Conservation (phyloP, 2,888 invertebrate genomes). For the Nomada ferruginata region DNA sequence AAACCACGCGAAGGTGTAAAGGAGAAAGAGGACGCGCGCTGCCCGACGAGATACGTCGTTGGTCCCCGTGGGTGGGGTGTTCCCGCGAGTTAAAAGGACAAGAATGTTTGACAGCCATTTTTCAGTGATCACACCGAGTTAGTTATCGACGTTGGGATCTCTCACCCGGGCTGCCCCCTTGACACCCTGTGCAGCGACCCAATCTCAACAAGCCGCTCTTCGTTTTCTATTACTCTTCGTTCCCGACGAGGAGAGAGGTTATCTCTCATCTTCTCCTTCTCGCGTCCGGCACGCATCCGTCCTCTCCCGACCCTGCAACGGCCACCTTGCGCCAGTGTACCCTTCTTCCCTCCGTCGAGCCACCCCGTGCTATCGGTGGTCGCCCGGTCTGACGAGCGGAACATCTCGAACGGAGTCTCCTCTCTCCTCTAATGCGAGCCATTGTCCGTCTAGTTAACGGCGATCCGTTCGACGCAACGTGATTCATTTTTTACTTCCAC, state of each 20-base stretch:
- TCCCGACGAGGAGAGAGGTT: constrained; percentile 76
- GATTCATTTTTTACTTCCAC: constrained; percentile 77
- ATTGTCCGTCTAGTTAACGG: constrained; percentile 82
- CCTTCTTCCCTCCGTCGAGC: constrained; percentile 35
- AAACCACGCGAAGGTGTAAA: constrained; percentile 26
- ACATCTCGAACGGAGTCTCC: constrained; percentile 63
- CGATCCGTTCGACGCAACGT: constrained; percentile 71
- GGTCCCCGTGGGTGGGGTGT: constrained; percentile 77
- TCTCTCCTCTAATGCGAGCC: constrained; percentile 74
- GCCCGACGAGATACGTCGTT: constrained; percentile 57
- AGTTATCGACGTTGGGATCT: constrained; percentile 81
- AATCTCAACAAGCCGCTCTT: constrained; percentile 75
- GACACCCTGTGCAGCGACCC: constrained; percentile 69
- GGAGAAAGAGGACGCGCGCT: constrained; percentile 31
- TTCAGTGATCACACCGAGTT: constrained; percentile 83
- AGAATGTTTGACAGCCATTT: constrained; percentile 84
- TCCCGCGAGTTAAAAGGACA: constrained; percentile 81
- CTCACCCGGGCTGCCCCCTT: constrained; percentile 67
- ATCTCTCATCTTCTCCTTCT: constrained; percentile 75
- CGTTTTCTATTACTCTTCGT: constrained; percentile 75
- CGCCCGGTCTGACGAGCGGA: constrained; percentile 65
- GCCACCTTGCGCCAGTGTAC: constrained; percentile 40
- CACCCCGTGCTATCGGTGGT: constrained; percentile 62
- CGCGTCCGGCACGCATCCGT: constrained; percentile 58
- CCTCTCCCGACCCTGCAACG: constrained; percentile 46